These are phyloP conservation scores for Hycleus cichorii DNA, from an alignment of 1,140 invertebrate genomes.

Conservation along the genomic window DNA sequence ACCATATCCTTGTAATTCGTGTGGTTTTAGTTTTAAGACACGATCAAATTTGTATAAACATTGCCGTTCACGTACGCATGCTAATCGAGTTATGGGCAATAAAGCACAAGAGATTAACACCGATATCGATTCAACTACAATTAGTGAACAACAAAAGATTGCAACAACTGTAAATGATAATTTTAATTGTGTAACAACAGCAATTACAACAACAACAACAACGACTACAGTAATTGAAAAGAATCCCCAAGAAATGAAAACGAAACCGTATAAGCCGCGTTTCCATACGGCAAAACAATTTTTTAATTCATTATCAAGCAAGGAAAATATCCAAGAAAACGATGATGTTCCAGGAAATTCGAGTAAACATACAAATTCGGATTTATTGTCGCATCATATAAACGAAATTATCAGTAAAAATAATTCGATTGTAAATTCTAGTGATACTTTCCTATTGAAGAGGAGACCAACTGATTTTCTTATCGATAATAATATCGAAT, in stretches of 20 bases:
- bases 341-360: not conserved
- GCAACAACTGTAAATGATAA: not conserved
- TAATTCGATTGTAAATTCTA: constrained; percentile 34
- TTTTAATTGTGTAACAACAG: constrained; percentile 7
- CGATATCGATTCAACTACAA: constrained; percentile 8
- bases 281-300: constrained; percentile 32
- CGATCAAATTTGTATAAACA: constrained; percentile 92
- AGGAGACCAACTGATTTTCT: constrained; percentile 11
- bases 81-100: constrained; percentile 44
- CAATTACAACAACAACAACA: constrained; percentile 17
- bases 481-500: not conserved
- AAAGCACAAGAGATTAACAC: constrained; percentile 24
- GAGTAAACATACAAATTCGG: constrained; percentile 10
- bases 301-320: constrained; percentile 11
- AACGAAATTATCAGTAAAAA: constrained; percentile 39
- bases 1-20: constrained; percentile 80
- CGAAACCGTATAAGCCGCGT: constrained; percentile 39
- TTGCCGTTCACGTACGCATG: constrained; percentile 70
- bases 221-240: constrained; percentile 59
- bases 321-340: constrained; percentile 9
- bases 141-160: not conserved
- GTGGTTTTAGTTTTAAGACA: constrained; percentile 90
- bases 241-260: constrained; percentile 52
- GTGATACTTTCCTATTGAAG: constrained; percentile 26
- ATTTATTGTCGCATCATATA: constrained; percentile 32